A percentile compares a stretch with the other conserved stretches of the same genome.
phyloP scores from a whole-genome alignment of 2,797 vertebrate species.

The Adrianichthys oophorus region DNA sequence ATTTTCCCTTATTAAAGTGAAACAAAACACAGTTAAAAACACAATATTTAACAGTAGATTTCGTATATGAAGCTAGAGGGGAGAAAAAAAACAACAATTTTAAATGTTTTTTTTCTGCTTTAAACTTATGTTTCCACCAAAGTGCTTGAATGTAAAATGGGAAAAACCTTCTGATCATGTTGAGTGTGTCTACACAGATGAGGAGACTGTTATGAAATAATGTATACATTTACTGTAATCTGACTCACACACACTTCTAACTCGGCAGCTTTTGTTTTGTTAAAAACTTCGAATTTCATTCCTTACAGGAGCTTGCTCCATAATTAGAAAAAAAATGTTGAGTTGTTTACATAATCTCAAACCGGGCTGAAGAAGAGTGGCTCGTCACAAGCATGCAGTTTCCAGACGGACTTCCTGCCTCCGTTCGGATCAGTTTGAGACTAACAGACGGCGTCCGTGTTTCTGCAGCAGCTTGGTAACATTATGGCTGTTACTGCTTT shows the following conservation, averaged over 20 bases:
- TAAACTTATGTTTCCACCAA: slow-evolving; percentile 3
- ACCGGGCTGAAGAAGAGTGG: background rate
- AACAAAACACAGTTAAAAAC: too few relatives aligned
- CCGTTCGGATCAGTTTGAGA: background rate
- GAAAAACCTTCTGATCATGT: slow-evolving; percentile 24
- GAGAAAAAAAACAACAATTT: too few relatives aligned
- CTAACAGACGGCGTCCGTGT: background rate
- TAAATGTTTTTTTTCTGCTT: background rate
- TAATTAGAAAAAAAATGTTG: background rate
- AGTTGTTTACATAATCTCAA: too few relatives aligned
- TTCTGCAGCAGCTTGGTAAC: background rate
- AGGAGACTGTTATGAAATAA: slow-evolving; percentile 35
- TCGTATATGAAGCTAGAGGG: too few relatives aligned
- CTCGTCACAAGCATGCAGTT: slow-evolving; percentile 21
- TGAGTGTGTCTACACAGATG: slow-evolving; percentile 46
- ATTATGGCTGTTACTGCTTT: background rate
- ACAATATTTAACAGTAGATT: too few relatives aligned
- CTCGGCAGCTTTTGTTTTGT: background rate
- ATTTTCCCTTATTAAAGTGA: too few relatives aligned
- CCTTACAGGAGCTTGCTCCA: background rate
- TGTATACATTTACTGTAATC: slow-evolving; percentile 8
- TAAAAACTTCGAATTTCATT: background rate
- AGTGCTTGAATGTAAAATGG: slow-evolving; percentile 36
- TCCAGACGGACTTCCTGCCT: slow-evolving; percentile 11
- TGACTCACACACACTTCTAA: slow-evolving; percentile 18